These are phyloP conservation scores for Marmota monax DNA, from an alignment of 2,113 vertebrate genomes.

Conservation along the genomic window DNA sequence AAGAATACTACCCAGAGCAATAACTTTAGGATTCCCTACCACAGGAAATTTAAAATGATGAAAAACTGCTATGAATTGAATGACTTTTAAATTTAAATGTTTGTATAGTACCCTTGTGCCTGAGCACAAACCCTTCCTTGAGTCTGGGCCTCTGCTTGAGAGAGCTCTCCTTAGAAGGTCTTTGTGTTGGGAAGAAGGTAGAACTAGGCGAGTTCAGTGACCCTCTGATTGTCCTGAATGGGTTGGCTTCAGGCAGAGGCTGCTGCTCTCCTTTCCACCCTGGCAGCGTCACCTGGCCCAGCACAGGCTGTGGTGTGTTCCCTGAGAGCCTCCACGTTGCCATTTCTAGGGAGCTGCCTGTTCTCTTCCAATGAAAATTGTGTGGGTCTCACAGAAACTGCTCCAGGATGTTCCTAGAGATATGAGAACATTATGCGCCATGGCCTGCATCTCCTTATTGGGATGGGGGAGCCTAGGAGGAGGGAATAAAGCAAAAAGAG, in stretches of 20 bases:
- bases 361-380: not conserved
- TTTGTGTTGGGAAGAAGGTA: not conserved
- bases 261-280: not conserved
- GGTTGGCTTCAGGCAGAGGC: not conserved
- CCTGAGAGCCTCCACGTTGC: not conserved
- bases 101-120: not conserved
- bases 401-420: conserved; percentile 8
- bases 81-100: not conserved
- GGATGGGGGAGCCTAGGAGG: not conserved
- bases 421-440: not conserved
- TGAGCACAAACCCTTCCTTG: accelerated
- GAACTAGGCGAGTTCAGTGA: not conserved
- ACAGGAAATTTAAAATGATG: not conserved
- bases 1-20: not conserved
- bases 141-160: not conserved
- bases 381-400: not conserved
- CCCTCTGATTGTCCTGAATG: not conserved
- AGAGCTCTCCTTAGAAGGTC: not conserved
- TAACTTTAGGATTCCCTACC: not conserved
- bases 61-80: not conserved
- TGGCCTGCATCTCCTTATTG: not conserved
- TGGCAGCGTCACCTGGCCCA: not conserved
- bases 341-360: not conserved
- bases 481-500: not conserved
- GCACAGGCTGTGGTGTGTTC: not conserved